A percentile compares a stretch with the other conserved stretches of the same genome.
phyloP scores from a whole-genome alignment of 2,113 vertebrate genomes.

The Nesogale talazaci region DNA sequence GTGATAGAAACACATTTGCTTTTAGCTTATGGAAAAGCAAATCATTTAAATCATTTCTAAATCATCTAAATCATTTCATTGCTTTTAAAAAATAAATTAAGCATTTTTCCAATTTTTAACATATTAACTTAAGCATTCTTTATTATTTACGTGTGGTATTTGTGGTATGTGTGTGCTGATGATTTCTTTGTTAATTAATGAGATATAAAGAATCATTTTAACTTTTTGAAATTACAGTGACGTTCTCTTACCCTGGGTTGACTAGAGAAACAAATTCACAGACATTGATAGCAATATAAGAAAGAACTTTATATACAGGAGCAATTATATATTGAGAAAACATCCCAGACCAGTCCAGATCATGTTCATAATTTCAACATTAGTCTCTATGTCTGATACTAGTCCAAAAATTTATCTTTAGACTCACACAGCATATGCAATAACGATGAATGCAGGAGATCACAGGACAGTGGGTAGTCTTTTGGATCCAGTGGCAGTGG shows the following conservation, averaged over 20 bases:
- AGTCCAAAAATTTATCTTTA: no score
- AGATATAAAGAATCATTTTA: neutral
- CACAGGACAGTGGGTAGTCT: no score
- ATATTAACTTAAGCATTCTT: conserved; percentile 33
- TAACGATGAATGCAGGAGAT: no score
- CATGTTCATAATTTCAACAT: no score
- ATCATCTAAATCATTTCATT: neutral
- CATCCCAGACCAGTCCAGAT: no score
- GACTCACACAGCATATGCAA: no score
- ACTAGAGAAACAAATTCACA: no score
- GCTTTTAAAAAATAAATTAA: neutral
- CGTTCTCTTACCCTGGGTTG: neutral
- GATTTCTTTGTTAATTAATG: conserved; percentile 13
- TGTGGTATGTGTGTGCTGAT: neutral
- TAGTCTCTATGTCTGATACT: no score
- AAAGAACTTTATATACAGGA: no score
- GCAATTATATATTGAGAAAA: no score
- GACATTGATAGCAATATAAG: no score
- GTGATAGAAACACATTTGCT: neutral
- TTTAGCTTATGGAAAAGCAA: neutral
- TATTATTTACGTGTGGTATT: neutral
- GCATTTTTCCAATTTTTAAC: neutral
- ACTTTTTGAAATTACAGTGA: conserved; percentile 33
- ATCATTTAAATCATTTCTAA: neutral
- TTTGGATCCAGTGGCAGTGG: no score